phyloP scores from a whole-genome alignment of 2,888 invertebrate genomes.

The Oscheius myriophilus region DNA sequence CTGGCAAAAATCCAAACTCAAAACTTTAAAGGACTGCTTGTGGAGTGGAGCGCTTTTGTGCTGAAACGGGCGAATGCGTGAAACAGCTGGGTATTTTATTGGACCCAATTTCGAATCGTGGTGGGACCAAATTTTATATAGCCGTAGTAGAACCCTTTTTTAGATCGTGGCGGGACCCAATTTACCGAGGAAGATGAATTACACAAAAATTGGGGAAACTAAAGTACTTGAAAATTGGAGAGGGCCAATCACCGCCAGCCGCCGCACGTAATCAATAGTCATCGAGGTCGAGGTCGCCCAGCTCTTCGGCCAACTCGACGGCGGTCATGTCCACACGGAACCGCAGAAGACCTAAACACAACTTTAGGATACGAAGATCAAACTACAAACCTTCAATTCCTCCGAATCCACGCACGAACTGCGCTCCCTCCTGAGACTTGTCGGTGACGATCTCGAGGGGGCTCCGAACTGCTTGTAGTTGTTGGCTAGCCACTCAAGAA shows the following conservation, averaged over 20 bases:
- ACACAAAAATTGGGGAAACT: too few species aligned
- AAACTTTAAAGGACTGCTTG: constrained; percentile 12
- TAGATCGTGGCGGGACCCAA: too few species aligned
- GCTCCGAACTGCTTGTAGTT: constrained; percentile 90
- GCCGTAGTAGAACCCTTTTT: too few species aligned
- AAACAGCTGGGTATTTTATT: too few species aligned
- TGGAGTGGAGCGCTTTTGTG: constrained; percentile 5
- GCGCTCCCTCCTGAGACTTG: constrained; percentile 98
- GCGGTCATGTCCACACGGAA: constrained; percentile 99
- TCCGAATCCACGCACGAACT: constrained; percentile 98
- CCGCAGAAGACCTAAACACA: constrained; percentile 85
- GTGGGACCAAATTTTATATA: too few species aligned
- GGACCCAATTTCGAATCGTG: too few species aligned
- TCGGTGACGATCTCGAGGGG: constrained; percentile 98
- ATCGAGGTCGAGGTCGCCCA: constrained; percentile 84
- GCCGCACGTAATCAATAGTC: constrained; percentile 54
- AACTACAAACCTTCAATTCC: constrained; percentile 88
- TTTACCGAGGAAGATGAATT: too few species aligned
- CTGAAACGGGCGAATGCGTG: too few species aligned
- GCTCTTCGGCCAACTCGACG: constrained; percentile 88
- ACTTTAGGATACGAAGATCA: too few species aligned
- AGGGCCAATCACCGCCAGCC: constrained; percentile 28
- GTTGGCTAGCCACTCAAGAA: constrained; percentile 99
- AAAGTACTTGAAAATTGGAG: constrained; percentile 6
- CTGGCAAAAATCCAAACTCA: too few species aligned